Evolutionary conservation across 2,113 vertebrate genomes (phyloP).

Genomic region (Cephalopterus ornatus): DNA sequence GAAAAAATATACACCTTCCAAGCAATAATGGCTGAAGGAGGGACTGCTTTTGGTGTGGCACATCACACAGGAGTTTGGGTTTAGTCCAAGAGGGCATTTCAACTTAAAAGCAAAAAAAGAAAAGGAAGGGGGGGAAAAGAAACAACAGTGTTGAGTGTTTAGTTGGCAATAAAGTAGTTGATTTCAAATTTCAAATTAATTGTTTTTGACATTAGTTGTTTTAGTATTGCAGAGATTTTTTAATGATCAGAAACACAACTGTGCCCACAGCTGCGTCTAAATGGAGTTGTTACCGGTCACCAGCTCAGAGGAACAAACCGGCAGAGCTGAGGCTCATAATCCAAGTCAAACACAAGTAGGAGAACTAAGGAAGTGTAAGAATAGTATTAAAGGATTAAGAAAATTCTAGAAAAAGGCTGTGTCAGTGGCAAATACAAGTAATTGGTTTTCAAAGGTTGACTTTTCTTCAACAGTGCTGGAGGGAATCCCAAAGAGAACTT

Average conservation of each 20-base stretch:
- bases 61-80: background rate
- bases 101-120: background rate
- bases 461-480: background rate
- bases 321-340: background rate
- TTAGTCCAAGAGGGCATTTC: background rate
- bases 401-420: background rate
- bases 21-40: background rate
- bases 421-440: background rate
- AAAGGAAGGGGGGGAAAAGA: background rate
- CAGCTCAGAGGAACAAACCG: background rate
- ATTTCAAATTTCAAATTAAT: background rate
- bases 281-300: background rate
- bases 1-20: background rate
- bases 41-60: background rate
- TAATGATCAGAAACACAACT: background rate
- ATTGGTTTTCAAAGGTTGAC: background rate
- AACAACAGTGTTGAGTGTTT: background rate
- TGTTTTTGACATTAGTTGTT: background rate
- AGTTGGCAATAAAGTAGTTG: background rate
- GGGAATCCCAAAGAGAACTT: background rate
- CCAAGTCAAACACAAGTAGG: slow-evolving; percentile 15
- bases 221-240: background rate
- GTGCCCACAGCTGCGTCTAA: background rate
- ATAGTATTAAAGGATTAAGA: slow-evolving; percentile 1
- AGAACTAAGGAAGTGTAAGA: background rate